Evolutionary conservation across 2,888 invertebrate genomes (phyloP), one percentile per base, ranked within the genome.

Genomic region (Drosophila putrida): DNA sequence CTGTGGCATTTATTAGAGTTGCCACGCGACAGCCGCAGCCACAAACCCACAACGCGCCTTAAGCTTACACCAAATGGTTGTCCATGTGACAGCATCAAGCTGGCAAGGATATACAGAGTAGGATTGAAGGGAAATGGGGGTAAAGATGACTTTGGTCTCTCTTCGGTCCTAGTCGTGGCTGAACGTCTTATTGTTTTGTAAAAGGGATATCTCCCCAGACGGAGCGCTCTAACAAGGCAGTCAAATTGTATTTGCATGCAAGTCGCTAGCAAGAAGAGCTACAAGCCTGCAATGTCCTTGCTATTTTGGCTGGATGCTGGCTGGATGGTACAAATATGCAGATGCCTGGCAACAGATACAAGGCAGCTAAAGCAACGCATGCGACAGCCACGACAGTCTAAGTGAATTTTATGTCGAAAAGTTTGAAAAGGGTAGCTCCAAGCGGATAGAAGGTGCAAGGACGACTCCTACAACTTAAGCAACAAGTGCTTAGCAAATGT

Each of bases 181-280:
- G 64, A 76, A 71, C 71, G 70, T 82, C 82, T 86, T 86, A 82
- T 82, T 82, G 82, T 82, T 71, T 82, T 70, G 76, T 71, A 27
- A 20, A 20, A 54, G 70, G 71, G 68, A 70, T 78, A 82, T 71
- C 53, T 20, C 62, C 33, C 44, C 49, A 60, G 43, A 72, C 75
- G 54, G 67, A 57, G 66, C 63, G 64, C 70, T 72, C 86, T 85
- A 85, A 82, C 82, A 82, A 85, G 86, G 66, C 87, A 83, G 84
- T 80, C 83, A 83, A 87, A 83, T 83, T 84, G 80, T 83, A 83
- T 83, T 83, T 87, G 87, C 82, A 83, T 83, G 84, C 87, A 83
- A 86, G 82, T 67, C 79, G 78, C 71, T 49, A 36, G 35, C 13
- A 15, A 25, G 36, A 58, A 15, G 13, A 28, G 66, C 65, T 61